Base-by-base conservation (phyloP, 2,797 vertebrate species). In the Synaphobranchus kaupii region DNA sequence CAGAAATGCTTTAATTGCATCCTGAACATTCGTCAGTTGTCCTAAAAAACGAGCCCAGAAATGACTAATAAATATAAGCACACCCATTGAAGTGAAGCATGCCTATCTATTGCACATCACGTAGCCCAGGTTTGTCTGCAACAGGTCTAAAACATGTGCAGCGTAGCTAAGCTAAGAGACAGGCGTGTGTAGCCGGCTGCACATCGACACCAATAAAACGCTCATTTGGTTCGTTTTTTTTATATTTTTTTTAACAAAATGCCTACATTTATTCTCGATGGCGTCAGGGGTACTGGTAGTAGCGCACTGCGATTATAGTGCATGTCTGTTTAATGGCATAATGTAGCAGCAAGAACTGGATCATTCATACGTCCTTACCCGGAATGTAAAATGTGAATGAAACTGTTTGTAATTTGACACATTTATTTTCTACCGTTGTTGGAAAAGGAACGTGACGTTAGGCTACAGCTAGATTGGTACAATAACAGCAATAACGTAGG, bases 71-170 rank as follows among this genome's bases (percentile, higher is more conserved):
- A 8, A 68, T 25, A 28, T 2, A n/a, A 68, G 63, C 25, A 28
- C 25, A n/a, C 63, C 22, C 1, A 68, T 68, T 68, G n/a, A 68
- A n/a, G 25, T 28, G n/a, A 68, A n/a, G 4, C 25, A 25, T 22
- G 60, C 22, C 20, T 25, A 20, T 0, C n/a, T 10, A 10, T n/a
- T 12, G 6, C 25, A n/a, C 63, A 68, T n/a, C n/a, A n/a, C 25
- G 4, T 4, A 63, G 60, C 22, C 60, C 63, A 68, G 63, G 63
- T 68, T 28, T 68, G 25, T 68, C n/a, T 28, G 63, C 63, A 68
- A 68, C 63, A 68, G 63, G 63, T 68, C 56, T n/a, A n/a, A 68
- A 68, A 68, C 63, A 28, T 68, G n/a, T 68, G 63, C 63, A n/a
- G 63, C n/a, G 63, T 68, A 68, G 63, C 63, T 68, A 28, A 68